phyloP scores from a whole-genome alignment of 2,888 invertebrate species.

The Hydraecia micacea region DNA sequence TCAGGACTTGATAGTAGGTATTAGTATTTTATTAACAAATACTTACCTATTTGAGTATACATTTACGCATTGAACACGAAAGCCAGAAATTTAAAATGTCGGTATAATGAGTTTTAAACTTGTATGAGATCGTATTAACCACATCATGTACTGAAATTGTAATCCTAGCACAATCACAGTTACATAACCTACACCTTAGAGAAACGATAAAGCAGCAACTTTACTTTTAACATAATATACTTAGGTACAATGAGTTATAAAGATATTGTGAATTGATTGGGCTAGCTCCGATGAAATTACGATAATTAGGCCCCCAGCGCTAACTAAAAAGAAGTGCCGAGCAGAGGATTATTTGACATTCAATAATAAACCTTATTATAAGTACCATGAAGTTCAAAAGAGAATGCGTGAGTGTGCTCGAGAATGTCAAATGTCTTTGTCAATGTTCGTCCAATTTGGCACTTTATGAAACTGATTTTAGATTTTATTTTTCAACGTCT shows the following conservation, averaged over 20 bases:
- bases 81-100: slow-evolving; percentile 6
- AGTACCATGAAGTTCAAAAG: neutral
- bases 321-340: neutral
- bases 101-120: slow-evolving; percentile 11
- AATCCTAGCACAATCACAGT: slow-evolving; percentile 68
- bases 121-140: slow-evolving; percentile 42
- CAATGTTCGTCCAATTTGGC: neutral
- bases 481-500: neutral
- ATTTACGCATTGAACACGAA: slow-evolving; percentile 11
- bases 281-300: slow-evolving; percentile 1
- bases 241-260: slow-evolving; percentile 15
- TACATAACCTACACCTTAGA: slow-evolving; percentile 50
- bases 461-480: neutral
- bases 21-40: slow-evolving; percentile 17
- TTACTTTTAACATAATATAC: slow-evolving; percentile 35
- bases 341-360: neutral
- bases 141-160: slow-evolving; percentile 61
- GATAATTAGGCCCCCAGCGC: neutral
- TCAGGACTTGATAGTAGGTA: slow-evolving; percentile 34
- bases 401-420: neutral
- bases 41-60: slow-evolving; percentile 37
- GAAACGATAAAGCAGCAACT: slow-evolving; percentile 44
- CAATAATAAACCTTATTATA: neutral
- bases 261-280: neutral
- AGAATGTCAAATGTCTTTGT: neutral